Base-by-base conservation (phyloP, 2,888 invertebrate species). In the Drosophila silvestris region DNA sequence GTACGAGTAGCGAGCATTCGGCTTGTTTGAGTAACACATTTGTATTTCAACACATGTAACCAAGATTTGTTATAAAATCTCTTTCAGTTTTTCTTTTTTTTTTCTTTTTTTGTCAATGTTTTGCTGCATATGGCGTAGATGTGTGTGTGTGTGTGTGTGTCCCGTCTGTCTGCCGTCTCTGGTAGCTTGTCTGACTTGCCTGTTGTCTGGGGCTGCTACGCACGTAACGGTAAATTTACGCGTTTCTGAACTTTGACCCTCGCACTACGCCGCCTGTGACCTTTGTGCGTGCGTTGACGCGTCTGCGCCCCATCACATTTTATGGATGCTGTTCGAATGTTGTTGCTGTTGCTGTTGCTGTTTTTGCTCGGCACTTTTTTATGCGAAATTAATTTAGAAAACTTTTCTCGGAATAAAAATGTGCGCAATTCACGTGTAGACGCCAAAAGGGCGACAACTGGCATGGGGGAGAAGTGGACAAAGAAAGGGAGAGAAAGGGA, bases 191-290 rank as follows among this genome's bases (percentile, higher is more conserved):
- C 37, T 37, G 16, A 37, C 7, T 37, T 37, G 37, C 7, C 37
- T 54, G 53, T 35, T 59, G 62, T 54, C 62, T 54, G 61, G 47
- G 61, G 37, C 39, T 54, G 70, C 33, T 65, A 74, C 81, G 81
- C 70, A 74, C 81, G 84, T 81, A 81, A 72, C 63, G 66, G 53
- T 70, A 69, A 86, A 86, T 83, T 79, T 79, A 86, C 84, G 87
- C 87, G 89, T 80, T 80, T 86, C 80, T 89, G 87, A 89, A 82
- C 87, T 90, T 90, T 90, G 91, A 87, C 91, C 87, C 86, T 73
- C 71, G 74, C 77, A 68, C 69, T 77, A 57, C 58, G 82, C 41
- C 69, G 78, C 69, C 75, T 74, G 74, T 90, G 86, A 89, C 89
- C 86, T 90, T 75, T 79, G 83, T 77, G 82, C 77, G 81, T 81